Percentiles rank a stretch among this genome's conserved stretches.
phyloP scores from a whole-genome alignment of 1,140 invertebrate genomes.

The Trichonephila inaurata region DNA sequence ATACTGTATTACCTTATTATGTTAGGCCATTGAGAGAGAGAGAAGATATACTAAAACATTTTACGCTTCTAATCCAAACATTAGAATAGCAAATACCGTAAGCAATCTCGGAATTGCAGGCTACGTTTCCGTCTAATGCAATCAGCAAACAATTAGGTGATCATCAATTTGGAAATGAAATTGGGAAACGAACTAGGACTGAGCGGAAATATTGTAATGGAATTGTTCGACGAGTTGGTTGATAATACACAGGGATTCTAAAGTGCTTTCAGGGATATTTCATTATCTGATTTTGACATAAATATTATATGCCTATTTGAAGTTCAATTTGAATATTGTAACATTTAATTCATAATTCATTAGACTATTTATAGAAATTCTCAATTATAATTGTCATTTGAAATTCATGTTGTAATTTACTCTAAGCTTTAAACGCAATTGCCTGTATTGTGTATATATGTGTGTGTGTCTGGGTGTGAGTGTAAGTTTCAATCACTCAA shows the following conservation, averaged over 20 bases:
- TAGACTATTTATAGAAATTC: not conserved
- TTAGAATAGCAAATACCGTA: not conserved
- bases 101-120: not conserved
- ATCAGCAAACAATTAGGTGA: constrained; percentile 41
- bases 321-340: not conserved
- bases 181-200: constrained; percentile 51
- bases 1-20: no score
- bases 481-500: no score
- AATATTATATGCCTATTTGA: not conserved
- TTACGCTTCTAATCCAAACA: not conserved
- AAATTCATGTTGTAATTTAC: not conserved
- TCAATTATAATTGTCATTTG: not conserved
- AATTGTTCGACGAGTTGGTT: constrained; percentile 26
- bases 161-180: constrained; percentile 48
- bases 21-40: no score
- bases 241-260: not conserved
- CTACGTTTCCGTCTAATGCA: not conserved
- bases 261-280: not conserved
- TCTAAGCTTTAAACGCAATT: not conserved
- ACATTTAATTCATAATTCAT: not conserved
- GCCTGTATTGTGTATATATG: no score
- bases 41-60: not conserved
- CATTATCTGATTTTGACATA: constrained; percentile 56
- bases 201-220: constrained; percentile 41
- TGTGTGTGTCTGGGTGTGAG: no score